Evolutionary conservation across 1,140 invertebrate species (phyloP), one percentile per base, ranked within the genome.

Genomic region (Drosophila pseudoobscura): DNA sequence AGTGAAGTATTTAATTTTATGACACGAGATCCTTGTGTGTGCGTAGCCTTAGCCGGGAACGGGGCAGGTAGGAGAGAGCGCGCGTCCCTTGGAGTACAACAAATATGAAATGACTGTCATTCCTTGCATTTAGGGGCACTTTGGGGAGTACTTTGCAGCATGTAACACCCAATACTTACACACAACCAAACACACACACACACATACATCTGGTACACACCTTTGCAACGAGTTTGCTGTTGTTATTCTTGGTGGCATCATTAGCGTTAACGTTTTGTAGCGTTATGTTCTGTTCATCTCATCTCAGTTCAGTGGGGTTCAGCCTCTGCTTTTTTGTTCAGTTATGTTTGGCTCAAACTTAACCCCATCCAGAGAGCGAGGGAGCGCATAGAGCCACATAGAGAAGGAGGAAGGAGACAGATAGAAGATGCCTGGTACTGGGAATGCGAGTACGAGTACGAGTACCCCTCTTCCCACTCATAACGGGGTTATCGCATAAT

Each of bases 1-100:
- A 88, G 83, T 84, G 83, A 88, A 83, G 83, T 88, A 88, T 88
- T 88, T 88, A 88, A 88, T 88, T 88, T 88, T 88, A 88, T 88
- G 83, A 83, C 79, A 84, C 68, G 78, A 70, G 77, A 69, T 83
- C 64, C 72, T 68, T 74, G 59, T 75, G 50, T 76, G 73, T 47
- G 68, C 44, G 66, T 75, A 70, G 69, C 45, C 59, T 57, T 49
- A 69, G 43, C 69, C 29, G 41, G 35, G 15, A 51, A 47, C 46
- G 61, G 54, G n/a, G 53, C 11, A 31, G 20, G 56, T 62, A 43
- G 20, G 54, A 54, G 49, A 22, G 56, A 58, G 20, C 20, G 58
- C 47, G 52, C 74, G 63, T 74, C 70, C 82, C 80, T 76, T 65
- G 69, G 84, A 88, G 84, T 72, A 88, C 83, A 88, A 89, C 83